Conservation (phyloP, 2,797 vertebrate genomes). For the Urocyon cinereoargenteus region DNA sequence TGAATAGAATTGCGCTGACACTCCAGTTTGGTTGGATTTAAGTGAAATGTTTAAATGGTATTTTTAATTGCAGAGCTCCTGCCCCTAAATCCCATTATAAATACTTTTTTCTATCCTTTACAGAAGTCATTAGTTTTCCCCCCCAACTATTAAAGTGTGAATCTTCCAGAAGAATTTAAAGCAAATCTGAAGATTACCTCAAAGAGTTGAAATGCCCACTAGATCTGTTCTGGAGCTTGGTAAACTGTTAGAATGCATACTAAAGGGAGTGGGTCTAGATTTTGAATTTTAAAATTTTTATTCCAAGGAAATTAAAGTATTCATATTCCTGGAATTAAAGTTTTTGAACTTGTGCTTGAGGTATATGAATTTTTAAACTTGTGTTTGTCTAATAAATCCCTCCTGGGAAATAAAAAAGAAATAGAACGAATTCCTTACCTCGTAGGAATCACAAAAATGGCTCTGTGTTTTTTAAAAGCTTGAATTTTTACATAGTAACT, state of each 20-base stretch:
- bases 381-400: constrained; percentile 66
- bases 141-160: constrained; percentile 58
- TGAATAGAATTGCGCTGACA: constrained; percentile 75
- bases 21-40: constrained; percentile 78
- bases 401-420: constrained; percentile 60
- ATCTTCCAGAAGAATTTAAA: constrained; percentile 77
- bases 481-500: not conserved
- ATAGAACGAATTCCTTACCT: not conserved
- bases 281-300: constrained; percentile 56
- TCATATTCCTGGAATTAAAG: constrained; percentile 51
- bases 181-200: constrained; percentile 66
- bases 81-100: constrained; percentile 67
- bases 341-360: constrained; percentile 59
- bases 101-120: constrained; percentile 71
- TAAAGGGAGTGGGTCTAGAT: not conserved
- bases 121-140: constrained; percentile 80
- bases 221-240: not conserved
- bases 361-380: constrained; percentile 57
- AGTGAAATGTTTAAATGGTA: constrained; percentile 71
- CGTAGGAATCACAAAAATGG: not conserved
- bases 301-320: constrained; percentile 62
- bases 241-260: not conserved
- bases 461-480: constrained; percentile 39
- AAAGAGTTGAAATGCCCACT: constrained; percentile 44
- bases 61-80: constrained; percentile 83